Evolutionary conservation across 35 echinoderm and acorn worm species (phyloP).

Genomic region (Lytechinus pictus): DNA sequence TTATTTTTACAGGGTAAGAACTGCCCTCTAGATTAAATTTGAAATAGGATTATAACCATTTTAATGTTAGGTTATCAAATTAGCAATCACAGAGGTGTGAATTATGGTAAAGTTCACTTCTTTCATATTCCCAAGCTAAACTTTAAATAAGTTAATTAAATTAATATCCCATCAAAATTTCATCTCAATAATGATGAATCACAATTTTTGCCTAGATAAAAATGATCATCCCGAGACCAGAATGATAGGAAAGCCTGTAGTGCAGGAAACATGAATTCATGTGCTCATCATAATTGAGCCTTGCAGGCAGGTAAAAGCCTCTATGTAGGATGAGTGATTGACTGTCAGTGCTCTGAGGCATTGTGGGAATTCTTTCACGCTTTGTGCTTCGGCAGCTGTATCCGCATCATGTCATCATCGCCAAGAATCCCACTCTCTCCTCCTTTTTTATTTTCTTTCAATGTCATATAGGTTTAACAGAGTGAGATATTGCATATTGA

Average conservation of each 20-base stretch:
- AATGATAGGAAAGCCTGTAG: not conserved
- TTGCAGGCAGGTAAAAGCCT: not conserved
- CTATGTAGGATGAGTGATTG: slow-evolving; percentile 32
- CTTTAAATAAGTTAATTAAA: not conserved
- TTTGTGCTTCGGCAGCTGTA: not conserved
- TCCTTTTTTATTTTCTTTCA: not conserved
- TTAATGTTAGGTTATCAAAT: not conserved
- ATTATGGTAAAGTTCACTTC: not conserved
- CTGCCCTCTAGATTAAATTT: not conserved
- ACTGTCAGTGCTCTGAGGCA: slow-evolving; percentile 16
- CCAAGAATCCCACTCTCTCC: not conserved
- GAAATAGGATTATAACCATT: not conserved
- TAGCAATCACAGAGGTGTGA: not conserved
- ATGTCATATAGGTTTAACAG: not conserved
- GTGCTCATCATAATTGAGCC: slow-evolving; percentile 29
- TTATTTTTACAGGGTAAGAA: too few species aligned
- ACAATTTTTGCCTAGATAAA: not conserved
- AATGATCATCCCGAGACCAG: not conserved
- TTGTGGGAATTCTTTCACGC: slow-evolving; percentile 28
- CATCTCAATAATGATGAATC: not conserved
- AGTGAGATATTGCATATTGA: not conserved
- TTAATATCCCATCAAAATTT: not conserved
- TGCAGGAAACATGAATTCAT: slow-evolving; percentile 19
- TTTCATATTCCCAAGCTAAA: not conserved
- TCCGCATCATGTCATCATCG: not conserved